Base-by-base conservation (phyloP, 2,888 invertebrate genomes). In the Autographa gamma region DNA sequence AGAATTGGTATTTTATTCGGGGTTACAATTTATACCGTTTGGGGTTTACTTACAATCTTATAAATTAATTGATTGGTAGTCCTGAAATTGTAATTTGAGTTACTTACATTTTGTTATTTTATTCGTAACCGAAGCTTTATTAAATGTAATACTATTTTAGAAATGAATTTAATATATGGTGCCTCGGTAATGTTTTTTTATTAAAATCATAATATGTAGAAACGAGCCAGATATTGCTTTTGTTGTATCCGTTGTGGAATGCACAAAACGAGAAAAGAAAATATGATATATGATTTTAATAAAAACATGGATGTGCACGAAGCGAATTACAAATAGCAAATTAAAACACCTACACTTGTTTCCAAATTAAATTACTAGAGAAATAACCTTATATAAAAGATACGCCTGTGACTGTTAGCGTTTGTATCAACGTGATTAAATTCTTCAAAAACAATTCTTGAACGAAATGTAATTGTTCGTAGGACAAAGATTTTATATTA, bases 1-100 rank as follows among this genome's bases (percentile, higher is more conserved):
- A 66, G 83, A 78, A 87, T 90, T 88, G 85, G 81, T 18, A 70
- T 85, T 89, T 86, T 82, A 82, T 82, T 85, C 81, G 69, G 78
- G 81, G 81, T 78, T 71, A 81, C 79, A 76, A 74, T 83, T 82
- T 76, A 83, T 84, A 75, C 79, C 32, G 59, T 68, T 69, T 69
- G 71, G 66, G 74, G 84, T 87, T 87, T 84, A 73, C 76, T 81
- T 80, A 78, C 81, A 86, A 86, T 86, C 75, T 74, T 79, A 74
- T 82, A 76, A 78, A 82, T 79, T 86, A 85, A 85, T 86, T 88
- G 85, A 83, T 87, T 86, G 81, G 76, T 72, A 19, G 63, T 58
- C 74, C 77, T 63, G 34, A 76, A 73, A 77, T 72, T 58, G 65
- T 71, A 67, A 77, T 75, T 74, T 72, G 71, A 77, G 79, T 81